Evolutionary conservation across 1,140 invertebrate genomes (phyloP).

Genomic region (Nymphalis io): DNA sequence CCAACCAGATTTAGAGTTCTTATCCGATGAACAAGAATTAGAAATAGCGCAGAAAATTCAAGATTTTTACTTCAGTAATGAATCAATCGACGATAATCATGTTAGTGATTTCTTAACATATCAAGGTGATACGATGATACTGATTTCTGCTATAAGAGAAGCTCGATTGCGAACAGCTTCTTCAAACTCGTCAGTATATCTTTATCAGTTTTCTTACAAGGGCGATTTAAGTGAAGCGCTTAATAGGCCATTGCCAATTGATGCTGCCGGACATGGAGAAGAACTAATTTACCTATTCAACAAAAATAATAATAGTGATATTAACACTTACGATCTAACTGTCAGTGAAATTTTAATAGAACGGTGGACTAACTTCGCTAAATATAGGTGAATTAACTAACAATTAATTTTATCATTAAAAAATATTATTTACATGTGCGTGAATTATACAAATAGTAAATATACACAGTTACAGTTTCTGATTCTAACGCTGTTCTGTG

Average conservation of each 20-base stretch:
- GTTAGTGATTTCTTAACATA: constrained; percentile 55
- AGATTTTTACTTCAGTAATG: constrained; percentile 52
- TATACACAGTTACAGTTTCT: too few species aligned
- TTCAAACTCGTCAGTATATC: constrained; percentile 49
- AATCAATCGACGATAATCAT: constrained; percentile 38
- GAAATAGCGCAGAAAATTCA: constrained; percentile 48
- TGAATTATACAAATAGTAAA: too few species aligned
- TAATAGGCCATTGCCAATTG: constrained; percentile 45
- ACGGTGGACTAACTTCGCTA: constrained; percentile 73
- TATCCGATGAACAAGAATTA: constrained; percentile 41
- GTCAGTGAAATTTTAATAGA: constrained; percentile 62
- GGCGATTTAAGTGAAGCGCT: constrained; percentile 51
- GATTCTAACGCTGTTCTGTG: too few species aligned
- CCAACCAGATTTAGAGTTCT: constrained; percentile 62
- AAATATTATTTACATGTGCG: too few species aligned
- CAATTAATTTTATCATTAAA: too few species aligned
- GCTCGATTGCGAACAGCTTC: constrained; percentile 46
- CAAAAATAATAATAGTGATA: constrained; percentile 30
- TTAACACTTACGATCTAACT: constrained; percentile 44
- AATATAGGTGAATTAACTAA: constrained; percentile 53
- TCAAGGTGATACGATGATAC: constrained; percentile 69
- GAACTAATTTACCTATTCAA: constrained; percentile 69
- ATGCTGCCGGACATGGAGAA: constrained; percentile 59
- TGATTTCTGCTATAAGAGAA: constrained; percentile 65
- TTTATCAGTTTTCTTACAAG: constrained; percentile 73